A percentile compares a stretch with the other conserved stretches of the same genome.
phyloP scores from a whole-genome alignment of 2,888 invertebrate species.

The Notocelia uddmanniana region DNA sequence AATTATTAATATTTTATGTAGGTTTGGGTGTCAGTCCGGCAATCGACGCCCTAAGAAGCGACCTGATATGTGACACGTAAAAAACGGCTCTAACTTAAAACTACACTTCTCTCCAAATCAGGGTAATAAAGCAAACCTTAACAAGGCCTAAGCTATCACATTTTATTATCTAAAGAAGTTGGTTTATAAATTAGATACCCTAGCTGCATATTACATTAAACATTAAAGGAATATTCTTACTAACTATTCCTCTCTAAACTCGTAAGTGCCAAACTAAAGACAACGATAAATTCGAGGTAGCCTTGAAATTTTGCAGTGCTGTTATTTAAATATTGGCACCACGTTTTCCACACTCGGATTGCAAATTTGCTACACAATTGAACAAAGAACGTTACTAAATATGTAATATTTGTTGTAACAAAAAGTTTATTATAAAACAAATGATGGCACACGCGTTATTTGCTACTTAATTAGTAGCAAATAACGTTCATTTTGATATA shows the following conservation, averaged over 20 bases:
- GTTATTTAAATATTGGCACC: conserved; percentile 26
- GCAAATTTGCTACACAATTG: neutral
- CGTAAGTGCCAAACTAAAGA: conserved; percentile 3
- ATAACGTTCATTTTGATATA: too few relatives aligned
- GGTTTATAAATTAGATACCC: neutral
- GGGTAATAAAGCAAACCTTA: too few relatives aligned
- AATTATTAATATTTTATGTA: too few relatives aligned
- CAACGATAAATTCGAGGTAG: conserved; percentile 7
- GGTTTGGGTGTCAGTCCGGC: too few relatives aligned
- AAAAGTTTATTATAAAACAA: neutral
- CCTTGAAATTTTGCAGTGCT: conserved; percentile 17
- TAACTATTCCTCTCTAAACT: neutral
- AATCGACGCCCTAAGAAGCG: too few relatives aligned
- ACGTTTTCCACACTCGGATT: neutral
- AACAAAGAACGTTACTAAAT: neutral
- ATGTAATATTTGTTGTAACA: neutral
- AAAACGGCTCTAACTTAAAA: too few relatives aligned
- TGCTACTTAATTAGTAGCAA: too few relatives aligned
- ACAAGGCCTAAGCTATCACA: neutral
- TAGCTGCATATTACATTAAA: neutral
- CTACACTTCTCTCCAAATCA: too few relatives aligned
- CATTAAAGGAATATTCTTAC: neutral
- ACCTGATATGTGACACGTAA: too few relatives aligned
- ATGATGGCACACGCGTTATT: too few relatives aligned
- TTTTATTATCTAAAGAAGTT: neutral